Base-by-base conservation (phyloP, 92 coral and sea anemone genomes). In the Heteractis magnifica region DNA sequence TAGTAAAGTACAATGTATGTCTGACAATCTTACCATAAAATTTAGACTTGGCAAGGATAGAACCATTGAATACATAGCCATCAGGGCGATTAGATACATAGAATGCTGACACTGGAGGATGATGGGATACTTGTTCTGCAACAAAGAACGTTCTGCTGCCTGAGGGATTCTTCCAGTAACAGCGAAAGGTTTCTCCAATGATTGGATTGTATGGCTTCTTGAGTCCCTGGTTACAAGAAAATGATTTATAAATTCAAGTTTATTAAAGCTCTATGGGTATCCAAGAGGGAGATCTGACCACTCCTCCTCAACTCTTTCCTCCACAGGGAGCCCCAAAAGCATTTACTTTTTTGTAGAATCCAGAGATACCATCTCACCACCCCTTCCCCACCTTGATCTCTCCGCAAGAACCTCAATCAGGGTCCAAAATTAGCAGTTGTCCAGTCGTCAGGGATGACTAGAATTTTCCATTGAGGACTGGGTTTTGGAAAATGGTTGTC, bases 121-220 rank as follows among this genome's bases (percentile, higher is more conserved):
- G 99, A 74, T 96, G 99, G 86, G 94, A 96, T 49, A 96, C 92
- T 91, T 96, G 99, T 71, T 96, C 99, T 0, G 97, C 86, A 4
- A 96, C 98, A 79, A 92, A 96, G 89, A 88, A 87, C 4, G 98
- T 92, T 82, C 89, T 94, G 49, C 97, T 88, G 13, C 98, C 98
- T 12, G 90, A 85, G 21, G 94, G 98, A 23, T 94, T 95, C 71
- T 82, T 88, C 99, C 99, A 96, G 83, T 85, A 96, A 83, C 99
- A 96, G 56, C 99, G 97, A 65, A 96, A 96, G 12, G 83, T 89
- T 91, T 96, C 99, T 41, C 99, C 99, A 71, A 96, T 93, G 77
- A 96, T 94, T 41, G 99, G 99, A 79, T 96, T 96, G 92, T 96
- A 96, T 0, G 99, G 99, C 86, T 96, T 96, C 89, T 96, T 96